Evolutionary conservation across 2,888 invertebrate genomes (phyloP), one percentile per base, ranked within the genome.

Genomic region (Polydrusus cervinus): DNA sequence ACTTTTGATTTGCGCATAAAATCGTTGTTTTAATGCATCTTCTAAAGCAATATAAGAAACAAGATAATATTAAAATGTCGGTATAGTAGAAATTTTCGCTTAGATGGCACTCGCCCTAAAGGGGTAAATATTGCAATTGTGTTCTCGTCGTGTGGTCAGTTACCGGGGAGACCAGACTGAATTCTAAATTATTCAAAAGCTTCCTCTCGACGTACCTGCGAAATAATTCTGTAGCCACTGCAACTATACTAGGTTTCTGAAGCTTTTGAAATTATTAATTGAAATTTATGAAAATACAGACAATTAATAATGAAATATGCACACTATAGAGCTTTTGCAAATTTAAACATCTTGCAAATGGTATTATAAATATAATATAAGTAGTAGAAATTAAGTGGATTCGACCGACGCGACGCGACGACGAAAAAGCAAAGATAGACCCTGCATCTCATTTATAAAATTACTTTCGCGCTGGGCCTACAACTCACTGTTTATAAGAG

Each of bases 131-230:
- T 71, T 71, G 25, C 71, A 71, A 71, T 65, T 71, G 65, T 75
- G 68, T 64, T 71, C 67, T 66, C 43, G 51, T 47, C 67, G 47
- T 71, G 75, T 66, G 75, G 75, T 75, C 75, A 75, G 75, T 75
- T 45, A 67, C 75, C 75, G 40, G 71, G 75, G 60, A 71, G 71
- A 71, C 75, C 71, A 75, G 75, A 75, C 75, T 75, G 71, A 75
- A 62, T 43, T 57, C 67, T 75, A 71, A 75, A 75, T 75, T 71
- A 75, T 75, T 75, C 75, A 75, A 61, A 62, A 43, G 61, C 67
- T 74, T 25, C 51, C 18, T 62, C 62, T 74, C 53, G 38, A 20
- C 34, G 49, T 64, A 71, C 43, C 71, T 64, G 53, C 16, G 71
- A 30, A 64, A 71, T 71, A 71, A 71, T 71, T 71, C 25, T 18